Percentiles rank a stretch among this genome's conserved stretches.
Conservation (phyloP, 2,888 invertebrate species). For the Polyommatus icarus region DNA sequence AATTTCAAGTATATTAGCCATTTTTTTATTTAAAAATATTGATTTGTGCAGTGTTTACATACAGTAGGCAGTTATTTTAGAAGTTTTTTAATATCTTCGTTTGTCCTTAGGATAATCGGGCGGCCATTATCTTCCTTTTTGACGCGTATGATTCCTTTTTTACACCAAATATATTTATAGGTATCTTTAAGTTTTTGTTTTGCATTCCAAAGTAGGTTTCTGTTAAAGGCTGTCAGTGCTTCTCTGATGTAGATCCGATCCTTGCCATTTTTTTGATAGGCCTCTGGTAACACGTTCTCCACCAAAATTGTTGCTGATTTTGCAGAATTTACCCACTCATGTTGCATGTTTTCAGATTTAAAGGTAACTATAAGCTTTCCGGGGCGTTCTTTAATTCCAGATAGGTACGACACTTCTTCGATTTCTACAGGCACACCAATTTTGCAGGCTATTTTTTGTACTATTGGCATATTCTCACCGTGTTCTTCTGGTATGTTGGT, state of each 20-base stretch:
- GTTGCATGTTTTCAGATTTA: slow-evolving; percentile 4
- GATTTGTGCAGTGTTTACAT: not conserved
- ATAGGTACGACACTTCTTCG: not conserved
- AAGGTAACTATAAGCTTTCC: not conserved
- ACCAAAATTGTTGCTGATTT: not conserved
- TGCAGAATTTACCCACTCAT: slow-evolving; percentile 27
- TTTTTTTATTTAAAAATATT: slow-evolving; percentile 3
- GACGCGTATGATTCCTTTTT: slow-evolving; percentile 24
- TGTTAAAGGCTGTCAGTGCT: slow-evolving; percentile 31
- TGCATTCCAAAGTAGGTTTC: slow-evolving; percentile 33
- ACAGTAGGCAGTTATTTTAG: not conserved
- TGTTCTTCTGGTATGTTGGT: slow-evolving; percentile 23
- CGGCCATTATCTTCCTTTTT: not conserved
- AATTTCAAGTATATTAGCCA: slow-evolving; percentile 29
- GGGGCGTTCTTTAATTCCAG: not conserved
- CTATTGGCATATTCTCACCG: slow-evolving; percentile 15
- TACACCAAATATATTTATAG: slow-evolving; percentile 36
- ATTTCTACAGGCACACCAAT: not conserved
- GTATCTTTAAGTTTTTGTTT: slow-evolving; percentile 34
- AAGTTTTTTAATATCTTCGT: not conserved
- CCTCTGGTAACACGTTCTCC: not conserved
- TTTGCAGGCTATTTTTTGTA: not conserved
- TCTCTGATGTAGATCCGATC: slow-evolving; percentile 23
- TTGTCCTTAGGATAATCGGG: not conserved
- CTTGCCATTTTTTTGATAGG: no score